Evolutionary conservation across 2,113 vertebrate genomes (phyloP).

Genomic region (cattle (Bos taurus)): DNA sequence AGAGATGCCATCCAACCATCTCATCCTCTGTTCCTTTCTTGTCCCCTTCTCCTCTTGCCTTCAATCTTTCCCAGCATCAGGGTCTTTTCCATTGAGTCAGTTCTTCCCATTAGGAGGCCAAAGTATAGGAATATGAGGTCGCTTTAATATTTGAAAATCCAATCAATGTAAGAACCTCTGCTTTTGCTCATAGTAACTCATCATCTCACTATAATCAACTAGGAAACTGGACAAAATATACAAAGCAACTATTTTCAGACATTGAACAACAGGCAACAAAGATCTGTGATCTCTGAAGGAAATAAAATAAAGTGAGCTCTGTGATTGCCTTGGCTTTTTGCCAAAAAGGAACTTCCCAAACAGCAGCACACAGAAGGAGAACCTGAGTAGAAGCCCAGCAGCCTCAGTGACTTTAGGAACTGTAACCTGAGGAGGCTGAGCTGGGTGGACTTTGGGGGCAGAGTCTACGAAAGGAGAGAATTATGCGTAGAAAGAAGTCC

Average conservation of each 20-base stretch:
- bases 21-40: not conserved
- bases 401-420: not conserved
- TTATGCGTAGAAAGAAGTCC: not conserved
- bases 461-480: not conserved
- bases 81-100: not conserved
- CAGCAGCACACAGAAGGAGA: not conserved
- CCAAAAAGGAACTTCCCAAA: not conserved
- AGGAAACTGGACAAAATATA: not conserved
- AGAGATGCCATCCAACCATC: not conserved
- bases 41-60: not conserved
- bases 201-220: not conserved
- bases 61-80: not conserved
- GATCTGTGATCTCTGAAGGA: not conserved
- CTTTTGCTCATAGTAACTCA: not conserved
- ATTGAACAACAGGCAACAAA: not conserved
- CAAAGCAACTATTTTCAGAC: not conserved
- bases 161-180: not conserved
- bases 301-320: not conserved
- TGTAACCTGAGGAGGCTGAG: not conserved
- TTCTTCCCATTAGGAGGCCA: not conserved
- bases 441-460: not conserved
- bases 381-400: not conserved
- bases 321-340: not conserved
- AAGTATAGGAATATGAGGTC: not conserved
- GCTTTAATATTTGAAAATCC: not conserved